Evolutionary conservation across 2,888 invertebrate species (phyloP).

Genomic region (Brenthis ino): DNA sequence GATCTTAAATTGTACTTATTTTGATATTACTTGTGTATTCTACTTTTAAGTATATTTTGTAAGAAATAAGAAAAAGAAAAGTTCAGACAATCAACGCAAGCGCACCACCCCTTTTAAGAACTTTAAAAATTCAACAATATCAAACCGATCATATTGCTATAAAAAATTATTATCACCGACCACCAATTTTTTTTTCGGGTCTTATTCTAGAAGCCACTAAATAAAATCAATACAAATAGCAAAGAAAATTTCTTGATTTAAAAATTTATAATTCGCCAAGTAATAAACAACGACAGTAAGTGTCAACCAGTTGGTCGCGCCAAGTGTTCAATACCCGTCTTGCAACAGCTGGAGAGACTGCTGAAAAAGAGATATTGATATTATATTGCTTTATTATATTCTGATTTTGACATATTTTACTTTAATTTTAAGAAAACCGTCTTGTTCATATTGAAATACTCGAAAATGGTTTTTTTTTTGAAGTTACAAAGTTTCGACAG

Average conservation of each 20-base stretch:
- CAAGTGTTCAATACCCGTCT: conserved; percentile 30
- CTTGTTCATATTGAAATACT: not conserved
- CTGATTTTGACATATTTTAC: conserved; percentile 12
- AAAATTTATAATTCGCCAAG: conserved; percentile 26
- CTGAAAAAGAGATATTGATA: conserved; percentile 32
- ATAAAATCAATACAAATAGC: not conserved
- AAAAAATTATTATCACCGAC: no score
- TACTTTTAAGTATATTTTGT: no score
- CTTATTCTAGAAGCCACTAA: no score
- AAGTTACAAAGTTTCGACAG: no score
- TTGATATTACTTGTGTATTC: no score
- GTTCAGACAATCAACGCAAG: no score
- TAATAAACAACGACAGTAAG: conserved; percentile 28
- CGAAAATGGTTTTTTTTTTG: not conserved
- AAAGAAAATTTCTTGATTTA: conserved; percentile 1
- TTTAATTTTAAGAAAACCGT: conserved; percentile 9
- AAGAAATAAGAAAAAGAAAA: no score
- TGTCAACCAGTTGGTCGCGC: conserved; percentile 32
- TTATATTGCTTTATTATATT: conserved; percentile 28
- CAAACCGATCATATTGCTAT: no score
- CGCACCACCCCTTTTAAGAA: no score
- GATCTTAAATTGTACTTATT: no score
- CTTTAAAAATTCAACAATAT: no score
- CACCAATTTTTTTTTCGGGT: no score
- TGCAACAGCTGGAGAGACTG: conserved; percentile 27